Percentiles rank a stretch among this genome's conserved stretches.
Conservation (phyloP, 2,797 vertebrate genomes). For the Sebastes paucispinis region DNA sequence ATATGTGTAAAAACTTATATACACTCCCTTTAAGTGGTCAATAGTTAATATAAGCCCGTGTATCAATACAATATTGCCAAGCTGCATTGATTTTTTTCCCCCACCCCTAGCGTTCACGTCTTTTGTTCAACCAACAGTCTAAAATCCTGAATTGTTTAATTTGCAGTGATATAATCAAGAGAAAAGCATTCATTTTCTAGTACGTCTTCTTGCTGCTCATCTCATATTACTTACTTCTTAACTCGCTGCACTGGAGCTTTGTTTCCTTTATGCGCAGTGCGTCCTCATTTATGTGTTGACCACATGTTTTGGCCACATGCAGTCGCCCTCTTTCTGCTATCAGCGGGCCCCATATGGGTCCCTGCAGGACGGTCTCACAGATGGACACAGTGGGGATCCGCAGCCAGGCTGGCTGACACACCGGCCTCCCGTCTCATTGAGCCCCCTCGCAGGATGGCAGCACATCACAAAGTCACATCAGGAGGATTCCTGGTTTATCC, state of each 20-base stretch:
- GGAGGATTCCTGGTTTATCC: conserved; percentile 58
- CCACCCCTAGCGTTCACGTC: no score
- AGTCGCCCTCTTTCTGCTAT: conserved; percentile 58
- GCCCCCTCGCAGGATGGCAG: conserved; percentile 57
- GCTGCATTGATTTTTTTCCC: background rate
- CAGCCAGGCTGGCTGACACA: conserved; percentile 48
- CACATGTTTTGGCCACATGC: conserved; percentile 72
- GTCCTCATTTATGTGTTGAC: conserved; percentile 62
- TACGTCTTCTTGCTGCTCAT: background rate
- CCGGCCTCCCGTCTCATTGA: conserved; percentile 45
- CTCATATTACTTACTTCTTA: background rate
- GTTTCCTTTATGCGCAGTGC: conserved; percentile 8
- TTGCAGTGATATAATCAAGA: background rate
- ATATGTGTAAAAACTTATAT: no score
- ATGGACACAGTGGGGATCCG: conserved; percentile 72
- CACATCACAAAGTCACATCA: conserved; percentile 69
- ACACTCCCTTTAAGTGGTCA: no score
- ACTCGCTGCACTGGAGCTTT: background rate
- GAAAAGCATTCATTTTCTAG: background rate
- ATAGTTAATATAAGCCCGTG: no score
- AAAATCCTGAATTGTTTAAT: background rate
- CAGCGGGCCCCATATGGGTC: conserved; percentile 57
- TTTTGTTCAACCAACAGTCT: background rate
- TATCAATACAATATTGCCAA: no score
- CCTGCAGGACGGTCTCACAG: conserved; percentile 68